A percentile compares a stretch with the other conserved stretches of the same genome.
phyloP scores from a whole-genome alignment of 2,113 vertebrate genomes.

The Nothoprocta pentlandii region DNA sequence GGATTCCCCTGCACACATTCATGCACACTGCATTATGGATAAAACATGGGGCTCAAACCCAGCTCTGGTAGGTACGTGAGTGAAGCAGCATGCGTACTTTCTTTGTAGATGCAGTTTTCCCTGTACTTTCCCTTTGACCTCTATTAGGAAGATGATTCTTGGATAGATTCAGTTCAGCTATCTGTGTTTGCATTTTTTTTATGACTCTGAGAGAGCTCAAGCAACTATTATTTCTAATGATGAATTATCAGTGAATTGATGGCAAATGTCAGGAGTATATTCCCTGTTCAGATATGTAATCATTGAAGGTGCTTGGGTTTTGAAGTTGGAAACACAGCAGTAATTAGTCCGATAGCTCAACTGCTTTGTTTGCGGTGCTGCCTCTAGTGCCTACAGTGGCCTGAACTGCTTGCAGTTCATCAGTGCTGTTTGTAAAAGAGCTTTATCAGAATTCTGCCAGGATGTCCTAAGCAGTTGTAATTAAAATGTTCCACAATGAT shows the following conservation, averaged over 20 bases:
- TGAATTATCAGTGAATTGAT: not conserved
- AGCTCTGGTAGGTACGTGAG: not conserved
- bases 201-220: not conserved
- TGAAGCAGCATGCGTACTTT: not conserved
- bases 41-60: not conserved
- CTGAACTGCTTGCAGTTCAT: not conserved
- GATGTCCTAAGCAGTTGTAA: not conserved
- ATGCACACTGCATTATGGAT: not conserved
- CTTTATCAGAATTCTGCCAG: slow-evolving; percentile 20
- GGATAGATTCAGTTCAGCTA: not conserved
- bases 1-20: not conserved
- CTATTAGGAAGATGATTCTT: not conserved
- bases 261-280: not conserved
- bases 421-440: not conserved
- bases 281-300: not conserved
- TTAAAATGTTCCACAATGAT: not conserved
- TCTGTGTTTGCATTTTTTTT: not conserved
- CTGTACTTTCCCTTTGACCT: not conserved
- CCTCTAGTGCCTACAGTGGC: not conserved
- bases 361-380: not conserved
- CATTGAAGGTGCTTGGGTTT: not conserved
- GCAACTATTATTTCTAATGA: not conserved
- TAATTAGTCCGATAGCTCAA: not conserved
- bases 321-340: not conserved
- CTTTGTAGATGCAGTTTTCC: not conserved